phyloP scores from a whole-genome alignment of 2,888 invertebrate genomes.

The Pecten maximus region DNA sequence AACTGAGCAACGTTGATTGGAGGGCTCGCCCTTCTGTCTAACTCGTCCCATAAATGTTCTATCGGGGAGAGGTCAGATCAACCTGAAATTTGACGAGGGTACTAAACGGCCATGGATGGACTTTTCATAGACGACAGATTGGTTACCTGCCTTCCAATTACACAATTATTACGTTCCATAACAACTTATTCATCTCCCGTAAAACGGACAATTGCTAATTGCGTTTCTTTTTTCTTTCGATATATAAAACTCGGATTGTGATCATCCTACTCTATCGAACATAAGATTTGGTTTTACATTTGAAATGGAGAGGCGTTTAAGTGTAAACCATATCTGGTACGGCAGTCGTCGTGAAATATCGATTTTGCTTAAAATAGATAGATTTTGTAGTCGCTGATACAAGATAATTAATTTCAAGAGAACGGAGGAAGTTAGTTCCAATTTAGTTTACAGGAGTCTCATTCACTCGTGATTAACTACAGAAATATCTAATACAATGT shows the following conservation, averaged over 20 bases:
- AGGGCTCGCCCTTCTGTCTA: too few species aligned
- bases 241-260: conserved; percentile 2
- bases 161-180: too few species aligned
- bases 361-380: not conserved
- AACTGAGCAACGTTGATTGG: too few species aligned
- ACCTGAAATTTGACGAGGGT: too few species aligned
- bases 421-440: not conserved
- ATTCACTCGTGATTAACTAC: not conserved
- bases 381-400: not conserved
- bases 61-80: too few species aligned
- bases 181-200: too few species aligned
- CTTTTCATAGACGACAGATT: too few species aligned
- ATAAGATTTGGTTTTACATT: not conserved
- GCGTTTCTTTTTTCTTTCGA: too few species aligned
- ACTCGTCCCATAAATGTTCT: too few species aligned
- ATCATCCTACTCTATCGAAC: not conserved
- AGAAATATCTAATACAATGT: not conserved
- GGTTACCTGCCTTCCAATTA: too few species aligned
- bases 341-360: not conserved
- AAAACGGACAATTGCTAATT: too few species aligned
- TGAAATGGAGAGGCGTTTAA: not conserved
- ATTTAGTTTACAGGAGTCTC: not conserved
- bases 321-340: not conserved
- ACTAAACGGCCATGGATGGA: too few species aligned
- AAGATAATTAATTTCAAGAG: not conserved